A percentile compares a stretch with the other conserved stretches of the same genome.
Evolutionary conservation across 2,888 invertebrate genomes (phyloP).

Genomic region (Allolobophora icterica): DNA sequence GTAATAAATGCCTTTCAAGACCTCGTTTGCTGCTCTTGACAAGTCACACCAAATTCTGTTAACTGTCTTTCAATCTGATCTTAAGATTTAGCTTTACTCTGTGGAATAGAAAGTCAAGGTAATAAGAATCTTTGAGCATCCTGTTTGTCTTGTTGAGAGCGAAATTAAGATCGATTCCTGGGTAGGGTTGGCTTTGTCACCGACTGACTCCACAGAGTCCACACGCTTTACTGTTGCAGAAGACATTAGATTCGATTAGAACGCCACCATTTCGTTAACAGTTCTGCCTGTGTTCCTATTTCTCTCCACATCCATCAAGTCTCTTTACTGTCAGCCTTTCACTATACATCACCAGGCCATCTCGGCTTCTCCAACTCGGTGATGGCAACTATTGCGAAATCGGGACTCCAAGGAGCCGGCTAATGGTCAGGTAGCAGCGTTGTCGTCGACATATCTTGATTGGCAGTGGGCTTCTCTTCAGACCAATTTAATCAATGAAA

Average conservation of each 20-base stretch:
- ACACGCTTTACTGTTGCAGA: neutral
- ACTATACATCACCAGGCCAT: neutral
- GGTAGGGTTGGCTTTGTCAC: neutral
- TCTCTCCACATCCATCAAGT: neutral
- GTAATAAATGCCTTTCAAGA: neutral
- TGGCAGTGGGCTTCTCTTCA: neutral
- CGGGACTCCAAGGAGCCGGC: neutral
- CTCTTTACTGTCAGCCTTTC: neutral
- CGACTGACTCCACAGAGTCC: neutral
- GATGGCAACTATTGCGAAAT: neutral
- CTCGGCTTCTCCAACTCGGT: neutral
- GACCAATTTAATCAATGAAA: neutral
- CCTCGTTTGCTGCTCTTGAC: neutral
- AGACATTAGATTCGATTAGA: constrained; percentile 1
- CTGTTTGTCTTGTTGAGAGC: neutral
- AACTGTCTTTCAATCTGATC: neutral
- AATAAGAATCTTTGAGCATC: neutral
- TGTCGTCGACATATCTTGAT: neutral
- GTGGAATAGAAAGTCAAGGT: neutral
- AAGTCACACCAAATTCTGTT: neutral
- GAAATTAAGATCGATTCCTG: neutral
- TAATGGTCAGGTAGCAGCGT: constrained; percentile 17
- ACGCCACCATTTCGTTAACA: neutral
- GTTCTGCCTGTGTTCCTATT: neutral
- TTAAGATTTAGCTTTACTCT: neutral